Base-by-base conservation (phyloP, 2,113 vertebrate species). In the Brachypodius melanocephalos region DNA sequence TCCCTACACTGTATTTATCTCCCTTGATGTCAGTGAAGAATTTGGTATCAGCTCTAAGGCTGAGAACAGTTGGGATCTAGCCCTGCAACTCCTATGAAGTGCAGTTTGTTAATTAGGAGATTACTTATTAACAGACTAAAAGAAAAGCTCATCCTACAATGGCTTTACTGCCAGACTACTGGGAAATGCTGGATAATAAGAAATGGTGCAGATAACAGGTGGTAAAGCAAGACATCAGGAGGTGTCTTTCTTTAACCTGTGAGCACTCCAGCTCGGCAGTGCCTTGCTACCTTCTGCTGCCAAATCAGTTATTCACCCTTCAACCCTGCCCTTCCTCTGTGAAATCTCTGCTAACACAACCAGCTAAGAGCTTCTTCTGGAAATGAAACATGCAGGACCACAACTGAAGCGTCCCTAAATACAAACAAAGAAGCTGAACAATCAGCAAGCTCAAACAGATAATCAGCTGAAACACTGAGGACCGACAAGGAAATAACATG, bases 381-480 rank as follows among this genome's bases (percentile, higher is more conserved):
- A 77, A 82, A 65, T 67, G 74, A 89, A 94, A 96, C 49, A 66
- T 78, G 40, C 69, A 95, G 94, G 59, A 80, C 81, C 84, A 58
- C 77, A 85, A 79, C 51, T 61, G 86, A 85, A 95, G 71, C n/a
- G 1, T 80, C 88, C 86, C 96, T 97, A 91, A 92, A 96, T 97
- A 75, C 92, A 96, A 72, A 96, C 63, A 93, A 49, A 61, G 90
- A 95, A 43, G 55, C 78, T 95, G 74, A 97, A 96, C 94, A 90
- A 78, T 93, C 79, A 90, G 58, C 80, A 95, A 91, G 79, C 93
- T 93, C 78, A 93, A 83, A 84, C 89, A 91, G 87, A 83, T 88
- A 78, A 96, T 89, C 82, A 95, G 89, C 72, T 85, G 72, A 62
- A 91, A 95, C 93, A 63, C 2, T 51, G 89, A 94, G 79, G 65